A percentile compares a stretch with the other conserved stretches of the same genome.
These are phyloP conservation scores for Hylyphantes graminicola DNA, from an alignment of 1,140 invertebrate genomes.

Conservation along the genomic window DNA sequence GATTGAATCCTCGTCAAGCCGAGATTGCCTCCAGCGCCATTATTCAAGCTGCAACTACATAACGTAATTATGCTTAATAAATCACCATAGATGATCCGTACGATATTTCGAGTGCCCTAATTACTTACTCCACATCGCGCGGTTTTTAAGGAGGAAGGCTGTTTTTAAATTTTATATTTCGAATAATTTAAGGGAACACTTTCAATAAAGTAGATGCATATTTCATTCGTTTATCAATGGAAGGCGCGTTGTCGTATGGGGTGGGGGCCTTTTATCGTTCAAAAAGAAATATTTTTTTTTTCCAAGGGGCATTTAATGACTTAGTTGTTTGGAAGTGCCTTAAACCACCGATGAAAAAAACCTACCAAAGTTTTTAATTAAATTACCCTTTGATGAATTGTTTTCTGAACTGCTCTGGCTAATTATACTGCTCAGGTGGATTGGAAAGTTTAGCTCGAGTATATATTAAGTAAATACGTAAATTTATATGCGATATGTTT, in stretches of 20 bases:
- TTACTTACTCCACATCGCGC: slow-evolving; percentile 45
- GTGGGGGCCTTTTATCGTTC: slow-evolving; percentile 12
- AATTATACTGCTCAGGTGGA: slow-evolving; percentile 11
- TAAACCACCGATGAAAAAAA: background rate
- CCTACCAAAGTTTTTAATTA: slow-evolving; percentile 12
- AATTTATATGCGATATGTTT: background rate
- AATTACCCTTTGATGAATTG: slow-evolving; percentile 19
- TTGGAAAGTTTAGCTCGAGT: background rate
- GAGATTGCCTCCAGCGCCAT: slow-evolving; percentile 45
- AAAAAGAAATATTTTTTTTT: slow-evolving; percentile 19
- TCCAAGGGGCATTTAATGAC: slow-evolving; percentile 7
- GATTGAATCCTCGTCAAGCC: slow-evolving; percentile 52
- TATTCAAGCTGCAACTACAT: slow-evolving; percentile 46
- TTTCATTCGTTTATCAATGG: slow-evolving; percentile 40
- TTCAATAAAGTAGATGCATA: slow-evolving; percentile 42
- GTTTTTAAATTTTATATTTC: slow-evolving; percentile 52
- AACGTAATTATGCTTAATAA: slow-evolving; percentile 55
- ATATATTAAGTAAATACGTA: background rate
- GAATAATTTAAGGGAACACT: slow-evolving; percentile 41
- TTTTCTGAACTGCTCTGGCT: slow-evolving; percentile 19
- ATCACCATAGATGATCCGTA: slow-evolving; percentile 45
- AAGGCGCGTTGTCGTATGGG: slow-evolving; percentile 4
- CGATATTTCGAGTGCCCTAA: slow-evolving; percentile 39
- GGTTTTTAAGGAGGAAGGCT: slow-evolving; percentile 38
- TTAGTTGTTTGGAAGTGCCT: slow-evolving; percentile 11